Conservation (phyloP, 2,797 vertebrate genomes). For the Pelodytes ibericus region DNA sequence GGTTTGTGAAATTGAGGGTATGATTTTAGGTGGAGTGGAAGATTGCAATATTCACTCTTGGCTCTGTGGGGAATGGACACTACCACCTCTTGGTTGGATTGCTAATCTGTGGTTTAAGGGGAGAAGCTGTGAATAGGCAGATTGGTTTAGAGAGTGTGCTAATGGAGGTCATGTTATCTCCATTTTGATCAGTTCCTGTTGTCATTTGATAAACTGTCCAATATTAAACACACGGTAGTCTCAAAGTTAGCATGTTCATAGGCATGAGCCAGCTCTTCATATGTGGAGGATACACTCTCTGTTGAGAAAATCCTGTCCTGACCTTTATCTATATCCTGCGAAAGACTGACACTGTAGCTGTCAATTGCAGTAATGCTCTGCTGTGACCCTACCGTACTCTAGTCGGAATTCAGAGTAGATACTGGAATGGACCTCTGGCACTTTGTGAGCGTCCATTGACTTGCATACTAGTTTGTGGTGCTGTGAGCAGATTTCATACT, state of each 20-base stretch:
- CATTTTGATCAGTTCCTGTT: conserved; percentile 96
- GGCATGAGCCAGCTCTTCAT: conserved; percentile 80
- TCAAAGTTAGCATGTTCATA: conserved; percentile 87
- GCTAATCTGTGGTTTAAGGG: conserved; percentile 94
- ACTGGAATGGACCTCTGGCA: conserved; percentile 96
- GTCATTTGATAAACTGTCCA: conserved; percentile 99
- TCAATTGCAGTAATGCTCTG: conserved; percentile 97
- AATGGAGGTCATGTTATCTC: conserved; percentile 98
- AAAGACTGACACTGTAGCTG: conserved; percentile 97
- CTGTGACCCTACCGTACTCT: conserved; percentile 95
- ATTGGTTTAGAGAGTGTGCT: conserved; percentile 97
- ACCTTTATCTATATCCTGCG: conserved; percentile 99
- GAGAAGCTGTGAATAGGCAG: conserved; percentile 96
- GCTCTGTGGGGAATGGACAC: conserved; percentile 97
- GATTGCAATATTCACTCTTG: conserved; percentile 98
- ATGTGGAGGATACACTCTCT: conserved; percentile 86
- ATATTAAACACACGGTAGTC: conserved; percentile 98
- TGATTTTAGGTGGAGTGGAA: conserved; percentile 95
- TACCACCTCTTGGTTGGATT: conserved; percentile 96
- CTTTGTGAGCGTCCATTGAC: conserved; percentile 98
- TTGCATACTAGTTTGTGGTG: conserved; percentile 95
- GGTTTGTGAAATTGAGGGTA: conserved; percentile 95
- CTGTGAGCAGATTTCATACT: conserved; percentile 95
- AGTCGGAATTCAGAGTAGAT: conserved; percentile 93
- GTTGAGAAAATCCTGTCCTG: conserved; percentile 99